Evolutionary conservation across 2,797 vertebrate species (phyloP).

Genomic region (Eptatretus atami): DNA sequence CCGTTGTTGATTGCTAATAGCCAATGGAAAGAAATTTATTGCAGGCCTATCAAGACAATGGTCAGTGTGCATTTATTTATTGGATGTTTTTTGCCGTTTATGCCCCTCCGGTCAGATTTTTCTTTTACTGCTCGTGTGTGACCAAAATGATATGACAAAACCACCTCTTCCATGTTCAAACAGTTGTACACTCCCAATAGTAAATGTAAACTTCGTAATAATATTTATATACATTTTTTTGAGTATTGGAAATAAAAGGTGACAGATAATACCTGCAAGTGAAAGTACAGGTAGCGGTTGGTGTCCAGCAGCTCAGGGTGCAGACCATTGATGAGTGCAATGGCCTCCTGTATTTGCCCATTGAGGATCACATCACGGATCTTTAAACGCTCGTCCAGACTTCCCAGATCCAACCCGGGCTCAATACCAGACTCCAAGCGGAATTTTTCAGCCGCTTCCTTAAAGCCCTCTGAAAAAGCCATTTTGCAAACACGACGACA

Average conservation of each 20-base stretch:
- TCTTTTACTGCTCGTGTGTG: too few species aligned
- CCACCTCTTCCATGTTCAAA: too few species aligned
- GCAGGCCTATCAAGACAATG: too few species aligned
- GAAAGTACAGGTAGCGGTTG: conserved; percentile 86
- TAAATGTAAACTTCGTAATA: not conserved
- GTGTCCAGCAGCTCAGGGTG: conserved; percentile 82
- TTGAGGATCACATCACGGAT: conserved; percentile 92
- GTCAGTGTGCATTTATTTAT: too few species aligned
- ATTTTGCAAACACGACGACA: conserved; percentile 7
- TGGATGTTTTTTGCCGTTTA: too few species aligned
- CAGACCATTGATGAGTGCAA: conserved; percentile 69
- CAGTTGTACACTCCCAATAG: not conserved
- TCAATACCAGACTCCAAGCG: conserved; percentile 92
- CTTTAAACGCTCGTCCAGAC: conserved; percentile 79
- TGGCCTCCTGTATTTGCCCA: conserved; percentile 84
- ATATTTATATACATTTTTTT: not conserved
- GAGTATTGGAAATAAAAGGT: too few species aligned
- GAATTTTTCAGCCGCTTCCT: conserved; percentile 93
- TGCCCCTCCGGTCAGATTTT: too few species aligned
- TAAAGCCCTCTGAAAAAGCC: conserved; percentile 49
- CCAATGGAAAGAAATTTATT: too few species aligned
- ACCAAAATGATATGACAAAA: too few species aligned
- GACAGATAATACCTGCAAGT: conserved; percentile 40
- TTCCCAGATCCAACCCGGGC: conserved; percentile 73
- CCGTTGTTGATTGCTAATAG: too few species aligned